phyloP scores from a whole-genome alignment of 92 coral and sea anemone genomes.

The Zoanthus sociatus region DNA sequence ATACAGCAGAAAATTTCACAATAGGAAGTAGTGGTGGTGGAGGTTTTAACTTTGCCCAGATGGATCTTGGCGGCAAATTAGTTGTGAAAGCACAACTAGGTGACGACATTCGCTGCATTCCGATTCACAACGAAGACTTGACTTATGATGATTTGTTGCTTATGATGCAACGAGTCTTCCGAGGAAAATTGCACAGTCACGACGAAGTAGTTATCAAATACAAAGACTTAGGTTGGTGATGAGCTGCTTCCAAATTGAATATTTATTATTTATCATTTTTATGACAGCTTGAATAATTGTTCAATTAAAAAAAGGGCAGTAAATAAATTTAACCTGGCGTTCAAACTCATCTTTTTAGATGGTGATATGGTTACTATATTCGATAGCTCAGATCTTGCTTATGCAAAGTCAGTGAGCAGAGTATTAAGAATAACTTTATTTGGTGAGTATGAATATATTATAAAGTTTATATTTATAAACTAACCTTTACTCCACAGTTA shows the following conservation, averaged over 20 bases:
- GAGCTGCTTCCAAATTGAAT: neutral
- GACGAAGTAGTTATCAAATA: constrained; percentile 97
- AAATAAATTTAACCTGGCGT: neutral
- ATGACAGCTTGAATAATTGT: neutral
- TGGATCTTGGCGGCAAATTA: constrained; percentile 91
- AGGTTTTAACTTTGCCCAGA: constrained; percentile 79
- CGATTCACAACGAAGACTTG: constrained; percentile 98
- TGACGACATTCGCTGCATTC: constrained; percentile 95
- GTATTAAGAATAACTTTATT: constrained; percentile 88
- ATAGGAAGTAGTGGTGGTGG: constrained; percentile 68
- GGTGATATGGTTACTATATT: constrained; percentile 97
- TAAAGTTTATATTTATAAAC: too few relatives aligned
- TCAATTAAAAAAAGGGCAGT: neutral
- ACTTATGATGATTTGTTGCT: constrained; percentile 94
- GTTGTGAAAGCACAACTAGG: constrained; percentile 98
- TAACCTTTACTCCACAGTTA: too few relatives aligned
- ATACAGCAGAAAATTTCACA: constrained; percentile 83
- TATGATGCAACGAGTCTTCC: constrained; percentile 99
- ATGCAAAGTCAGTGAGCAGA: constrained; percentile 90
- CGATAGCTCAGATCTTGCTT: constrained; percentile 95
- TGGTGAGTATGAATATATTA: constrained; percentile 73
- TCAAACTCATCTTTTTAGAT: constrained; percentile 63
- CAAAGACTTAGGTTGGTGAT: constrained; percentile 85
- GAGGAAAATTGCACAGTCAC: constrained; percentile 81
- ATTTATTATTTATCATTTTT: neutral